Evolutionary conservation across 2,797 vertebrate species (phyloP), one percentile per base, ranked within the genome.

Genomic region (Syndactyla subalaris): DNA sequence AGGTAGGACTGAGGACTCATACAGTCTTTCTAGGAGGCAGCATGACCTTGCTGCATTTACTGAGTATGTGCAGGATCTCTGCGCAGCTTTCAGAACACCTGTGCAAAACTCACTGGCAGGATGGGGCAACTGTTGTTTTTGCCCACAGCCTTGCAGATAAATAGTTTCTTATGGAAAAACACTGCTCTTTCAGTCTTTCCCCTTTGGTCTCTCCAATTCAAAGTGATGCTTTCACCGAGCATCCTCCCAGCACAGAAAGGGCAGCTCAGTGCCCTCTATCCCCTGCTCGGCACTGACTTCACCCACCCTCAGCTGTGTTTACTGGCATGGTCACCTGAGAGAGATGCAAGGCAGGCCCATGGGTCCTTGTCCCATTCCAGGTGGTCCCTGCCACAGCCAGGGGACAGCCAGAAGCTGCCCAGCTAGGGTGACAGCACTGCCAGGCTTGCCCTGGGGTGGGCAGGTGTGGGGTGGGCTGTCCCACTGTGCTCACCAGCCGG

Each of bases 391-490:
- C 41, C 5, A 2, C 30, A 63, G 63, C 55, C 6, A 8, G 39
- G 66, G 49, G 18, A 85, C 41, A 75, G 20, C n/a, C 92, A 75
- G 72, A 59, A 92, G 41, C 63, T 4, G 0, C 39, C 54, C 5
- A 2, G 58, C 36, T 2, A 2, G 29, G 51, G 46, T 0, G 0
- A 41, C 16, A 76, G 27, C 58, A 2, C 14, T 1, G 2, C 36
- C 1, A 10, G 65, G 41, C 16, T 57, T 81, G 76, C 72, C 26
- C n/a, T 57, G 62, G 46, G 30, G 20, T 0, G 2, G 27, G 59
- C 52, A 62, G 29, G 16, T 6, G 2, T 36, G 43, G 36, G 43
- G 10, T 36, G 45, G 20, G 54, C 41, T 58, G 34, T 32, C 36
- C 67, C 2, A 2, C 38, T 78, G 34, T 52, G 39, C 67, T 90